Evolutionary conservation across 2,888 invertebrate genomes (phyloP), one percentile per base, ranked within the genome.

Genomic region (Malthinus seriepunctatus): DNA sequence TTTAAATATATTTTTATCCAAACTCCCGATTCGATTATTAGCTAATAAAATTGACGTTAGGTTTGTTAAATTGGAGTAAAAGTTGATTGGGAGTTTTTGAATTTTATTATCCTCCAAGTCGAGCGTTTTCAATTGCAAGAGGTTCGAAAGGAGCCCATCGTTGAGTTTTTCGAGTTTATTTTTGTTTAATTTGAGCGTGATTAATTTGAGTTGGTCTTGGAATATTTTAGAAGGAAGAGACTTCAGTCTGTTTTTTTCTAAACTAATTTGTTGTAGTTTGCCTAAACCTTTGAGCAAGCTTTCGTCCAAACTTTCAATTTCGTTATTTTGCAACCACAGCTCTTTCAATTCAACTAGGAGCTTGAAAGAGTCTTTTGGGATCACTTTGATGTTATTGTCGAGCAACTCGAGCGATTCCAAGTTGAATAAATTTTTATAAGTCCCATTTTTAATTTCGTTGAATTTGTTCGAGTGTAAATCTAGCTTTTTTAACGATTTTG

Each of bases 231-330:
- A 23, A 9, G n/a, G 32, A 11, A 44, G 9, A 8, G n/a, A 35
- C 2, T 9, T 32, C n/a, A 53, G 8, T 9, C 15, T 32, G 31
- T 56, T 56, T 1, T 47, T 14, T 8, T 51, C 33, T 8, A 56
- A 33, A 10, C 38, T n/a, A 7, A 56, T n/a, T 11, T 38, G 33
- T 47, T 56, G 15, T 34, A 56, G 23, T 38, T 51, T 56, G 3
- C 9, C 14, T n/a, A 47, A 8, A 12, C 46, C 34, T 14, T 46
- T 47, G 5, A 56, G 11, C 4, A 44, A 10, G 7, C 38, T 32
- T 12, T 9, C 9, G 8, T 14, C 23, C 9, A 56, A 8, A 10
- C 10, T 11, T 11, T 32, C 8, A 6, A 56, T n/a, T 38, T 32
- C 14, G 12, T 56, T 56, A 15, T 12, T 12, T n/a, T 6, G 35